A percentile compares a stretch with the other conserved stretches of the same genome.
Evolutionary conservation across 2,888 invertebrate genomes (phyloP).

Genomic region (Chymomyza fuscimana): DNA sequence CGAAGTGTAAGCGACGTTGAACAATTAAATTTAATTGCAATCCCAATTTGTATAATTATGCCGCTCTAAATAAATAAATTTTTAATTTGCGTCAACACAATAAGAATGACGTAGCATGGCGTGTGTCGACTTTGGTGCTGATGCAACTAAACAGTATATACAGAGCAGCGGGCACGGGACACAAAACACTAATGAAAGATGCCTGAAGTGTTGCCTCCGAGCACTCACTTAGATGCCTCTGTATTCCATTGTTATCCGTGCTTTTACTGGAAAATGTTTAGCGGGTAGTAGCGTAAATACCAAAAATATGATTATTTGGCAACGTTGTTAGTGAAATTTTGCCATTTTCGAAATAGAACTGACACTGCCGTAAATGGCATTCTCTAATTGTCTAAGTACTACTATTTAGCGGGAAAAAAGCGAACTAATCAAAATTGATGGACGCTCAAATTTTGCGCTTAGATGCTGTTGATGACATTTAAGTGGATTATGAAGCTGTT

Average conservation of each 20-base stretch:
- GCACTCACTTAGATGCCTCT: neutral
- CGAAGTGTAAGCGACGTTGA: slow-evolving; percentile 58
- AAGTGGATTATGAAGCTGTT: neutral
- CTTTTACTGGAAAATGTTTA: no score
- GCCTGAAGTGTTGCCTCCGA: neutral
- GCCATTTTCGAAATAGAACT: neutral
- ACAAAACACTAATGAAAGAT: neutral
- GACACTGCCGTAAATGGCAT: neutral
- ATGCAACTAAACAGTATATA: slow-evolving; percentile 17
- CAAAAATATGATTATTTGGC: slow-evolving; percentile 20
- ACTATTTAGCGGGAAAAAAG: neutral
- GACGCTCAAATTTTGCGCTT: neutral
- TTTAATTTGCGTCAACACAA: slow-evolving; percentile 66
- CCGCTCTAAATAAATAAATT: slow-evolving; percentile 64
- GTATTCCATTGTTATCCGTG: neutral
- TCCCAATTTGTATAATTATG: slow-evolving; percentile 76
- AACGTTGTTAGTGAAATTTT: neutral
- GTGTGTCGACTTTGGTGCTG: slow-evolving; percentile 5
- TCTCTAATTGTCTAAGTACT: neutral
- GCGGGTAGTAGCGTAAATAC: neutral
- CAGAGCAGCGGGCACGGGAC: neutral
- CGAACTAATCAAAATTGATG: slow-evolving; percentile 66
- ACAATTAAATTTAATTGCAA: slow-evolving; percentile 75
- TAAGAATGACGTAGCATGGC: slow-evolving; percentile 19
- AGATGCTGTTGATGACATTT: neutral